A percentile compares a stretch with the other conserved stretches of the same genome.
These are phyloP conservation scores for Dendrophyllia cribrosa DNA, from an alignment of 64 coral and sea anemone genomes.

Conservation along the genomic window DNA sequence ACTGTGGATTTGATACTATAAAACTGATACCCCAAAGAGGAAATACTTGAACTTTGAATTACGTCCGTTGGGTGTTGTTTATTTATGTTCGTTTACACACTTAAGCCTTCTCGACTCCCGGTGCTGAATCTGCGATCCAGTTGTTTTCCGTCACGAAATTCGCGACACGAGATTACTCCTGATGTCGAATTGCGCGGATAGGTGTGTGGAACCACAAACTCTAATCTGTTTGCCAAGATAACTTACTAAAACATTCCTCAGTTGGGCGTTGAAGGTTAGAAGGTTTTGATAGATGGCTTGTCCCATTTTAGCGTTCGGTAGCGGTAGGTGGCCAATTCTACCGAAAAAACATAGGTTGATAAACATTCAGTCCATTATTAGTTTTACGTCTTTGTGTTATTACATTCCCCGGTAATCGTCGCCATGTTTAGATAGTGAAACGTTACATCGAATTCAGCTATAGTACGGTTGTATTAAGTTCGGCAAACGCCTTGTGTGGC, in stretches of 20 bases:
- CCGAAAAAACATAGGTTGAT: background rate
- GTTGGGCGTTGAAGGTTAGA: conserved; percentile 13
- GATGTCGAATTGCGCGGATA: background rate
- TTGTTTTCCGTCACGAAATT: background rate
- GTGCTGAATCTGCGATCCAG: background rate
- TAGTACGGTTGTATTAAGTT: background rate
- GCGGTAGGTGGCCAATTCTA: background rate
- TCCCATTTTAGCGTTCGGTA: background rate
- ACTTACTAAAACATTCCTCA: conserved; percentile 28
- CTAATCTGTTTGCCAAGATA: conserved; percentile 57
- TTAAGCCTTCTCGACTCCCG: background rate
- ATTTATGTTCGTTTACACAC: background rate
- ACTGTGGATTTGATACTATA: no score
- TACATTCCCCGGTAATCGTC: background rate
- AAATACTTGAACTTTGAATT: background rate
- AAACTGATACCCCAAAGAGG: background rate
- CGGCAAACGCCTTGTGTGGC: conserved; percentile 17
- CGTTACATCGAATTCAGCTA: background rate
- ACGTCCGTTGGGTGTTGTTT: background rate
- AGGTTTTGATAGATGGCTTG: background rate
- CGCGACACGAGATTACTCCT: background rate
- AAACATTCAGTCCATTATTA: background rate
- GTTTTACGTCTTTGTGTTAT: background rate
- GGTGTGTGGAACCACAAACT: conserved; percentile 6
- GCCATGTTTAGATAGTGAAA: conserved; percentile 21